These are phyloP conservation scores for Zaprionus ghesquierei DNA, from an alignment of 1,140 invertebrate genomes.

Conservation along the genomic window DNA sequence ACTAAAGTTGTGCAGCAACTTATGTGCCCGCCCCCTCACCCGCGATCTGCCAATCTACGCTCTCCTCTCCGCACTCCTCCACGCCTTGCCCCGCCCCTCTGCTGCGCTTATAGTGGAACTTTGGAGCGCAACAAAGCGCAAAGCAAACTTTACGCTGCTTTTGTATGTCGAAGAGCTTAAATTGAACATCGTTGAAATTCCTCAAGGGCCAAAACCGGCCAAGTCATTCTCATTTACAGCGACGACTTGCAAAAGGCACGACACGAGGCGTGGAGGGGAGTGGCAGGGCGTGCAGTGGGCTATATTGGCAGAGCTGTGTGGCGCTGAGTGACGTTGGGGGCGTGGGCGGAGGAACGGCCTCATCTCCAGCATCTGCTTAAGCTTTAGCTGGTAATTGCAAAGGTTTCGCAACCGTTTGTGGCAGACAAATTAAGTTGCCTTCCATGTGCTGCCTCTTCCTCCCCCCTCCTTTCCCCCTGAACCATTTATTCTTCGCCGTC, in stretches of 20 bases:
- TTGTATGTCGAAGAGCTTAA: slow-evolving; percentile 71
- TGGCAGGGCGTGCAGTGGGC: not conserved
- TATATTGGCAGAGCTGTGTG: not conserved
- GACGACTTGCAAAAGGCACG: not conserved
- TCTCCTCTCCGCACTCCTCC: not conserved
- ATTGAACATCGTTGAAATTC: slow-evolving; percentile 77
- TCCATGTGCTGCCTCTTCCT: not conserved
- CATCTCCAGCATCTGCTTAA: not conserved
- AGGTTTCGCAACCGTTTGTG: slow-evolving; percentile 52
- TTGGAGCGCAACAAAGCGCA: slow-evolving; percentile 57
- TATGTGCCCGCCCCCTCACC: slow-evolving; percentile 31
- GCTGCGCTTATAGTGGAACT: slow-evolving; percentile 35
- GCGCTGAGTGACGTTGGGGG: too few species aligned
- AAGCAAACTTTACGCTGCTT: slow-evolving; percentile 73
- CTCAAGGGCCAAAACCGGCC: slow-evolving; percentile 52
- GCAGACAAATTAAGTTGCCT: slow-evolving; percentile 72
- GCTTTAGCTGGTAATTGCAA: slow-evolving; percentile 58
- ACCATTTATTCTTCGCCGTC: too few species aligned
- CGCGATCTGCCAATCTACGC: not conserved
- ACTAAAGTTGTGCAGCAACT: slow-evolving; percentile 70
- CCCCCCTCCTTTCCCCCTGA: not conserved
- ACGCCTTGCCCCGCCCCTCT: not conserved
- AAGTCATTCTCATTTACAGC: slow-evolving; percentile 56
- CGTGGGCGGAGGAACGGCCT: not conserved
- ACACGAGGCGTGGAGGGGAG: not conserved